Evolutionary conservation across 2,888 invertebrate genomes (phyloP).

Genomic region (Anaspis maculata): DNA sequence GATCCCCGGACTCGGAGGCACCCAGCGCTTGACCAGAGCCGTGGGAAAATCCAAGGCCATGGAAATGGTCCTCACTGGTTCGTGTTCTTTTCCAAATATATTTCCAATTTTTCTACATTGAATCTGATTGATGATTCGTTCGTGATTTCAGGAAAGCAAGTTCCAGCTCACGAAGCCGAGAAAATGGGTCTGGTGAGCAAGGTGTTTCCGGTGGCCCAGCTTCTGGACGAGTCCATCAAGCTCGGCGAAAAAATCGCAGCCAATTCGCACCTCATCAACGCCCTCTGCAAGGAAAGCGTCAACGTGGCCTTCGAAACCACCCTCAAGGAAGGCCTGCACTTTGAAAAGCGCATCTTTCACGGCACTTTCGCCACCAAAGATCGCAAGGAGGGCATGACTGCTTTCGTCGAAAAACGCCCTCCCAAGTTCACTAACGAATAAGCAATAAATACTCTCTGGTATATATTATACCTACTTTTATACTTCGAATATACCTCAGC

Average conservation of each 20-base stretch:
- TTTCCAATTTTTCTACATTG: constrained; percentile 3
- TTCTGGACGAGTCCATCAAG: constrained; percentile 86
- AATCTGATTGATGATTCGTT: too few relatives aligned
- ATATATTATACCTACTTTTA: too few relatives aligned
- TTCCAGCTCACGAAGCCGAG: constrained; percentile 87
- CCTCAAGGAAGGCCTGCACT: constrained; percentile 77
- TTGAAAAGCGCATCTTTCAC: constrained; percentile 87
- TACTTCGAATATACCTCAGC: too few relatives aligned
- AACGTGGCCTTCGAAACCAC: constrained; percentile 86
- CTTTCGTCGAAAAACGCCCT: constrained; percentile 89
- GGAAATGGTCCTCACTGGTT: constrained; percentile 94
- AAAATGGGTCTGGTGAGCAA: constrained; percentile 85
- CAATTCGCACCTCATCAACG: constrained; percentile 77
- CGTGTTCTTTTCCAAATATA: constrained; percentile 3
- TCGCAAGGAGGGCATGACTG: constrained; percentile 95
- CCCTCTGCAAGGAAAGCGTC: constrained; percentile 85
- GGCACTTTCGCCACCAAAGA: constrained; percentile 93
- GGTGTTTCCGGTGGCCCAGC: constrained; percentile 78
- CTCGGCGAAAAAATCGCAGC: constrained; percentile 88
- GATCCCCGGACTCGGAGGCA: constrained; percentile 96
- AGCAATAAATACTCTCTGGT: too few relatives aligned
- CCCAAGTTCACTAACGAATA: constrained; percentile 78
- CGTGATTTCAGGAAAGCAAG: constrained; percentile 68
- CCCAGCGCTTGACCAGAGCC: constrained; percentile 75
- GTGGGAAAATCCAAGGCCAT: constrained; percentile 98